Conservation (phyloP, 1,140 invertebrate species). For the Ephestia elutella region DNA sequence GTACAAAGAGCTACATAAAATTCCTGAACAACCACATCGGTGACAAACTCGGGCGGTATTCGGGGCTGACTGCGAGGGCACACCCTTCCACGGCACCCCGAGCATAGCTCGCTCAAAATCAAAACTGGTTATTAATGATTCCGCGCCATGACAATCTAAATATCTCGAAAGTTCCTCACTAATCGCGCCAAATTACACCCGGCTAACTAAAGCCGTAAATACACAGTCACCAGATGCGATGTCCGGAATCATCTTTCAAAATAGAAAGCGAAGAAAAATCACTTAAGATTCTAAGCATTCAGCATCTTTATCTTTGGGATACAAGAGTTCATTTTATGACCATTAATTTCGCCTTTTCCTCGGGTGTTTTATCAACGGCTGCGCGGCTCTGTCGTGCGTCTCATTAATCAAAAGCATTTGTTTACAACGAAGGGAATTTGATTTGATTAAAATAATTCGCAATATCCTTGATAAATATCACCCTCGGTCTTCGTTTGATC, state of each 20-base stretch:
- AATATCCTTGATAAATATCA: slow-evolving; percentile 75
- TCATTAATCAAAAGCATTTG: slow-evolving; percentile 75
- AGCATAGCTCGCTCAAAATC: slow-evolving; percentile 70
- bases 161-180: slow-evolving; percentile 60
- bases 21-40: slow-evolving; percentile 66
- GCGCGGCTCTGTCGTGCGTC: slow-evolving; percentile 68
- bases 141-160: slow-evolving; percentile 66
- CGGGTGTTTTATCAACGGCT: slow-evolving; percentile 69
- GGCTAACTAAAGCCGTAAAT: slow-evolving; percentile 48
- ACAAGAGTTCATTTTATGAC: slow-evolving; percentile 74
- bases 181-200: slow-evolving; percentile 46
- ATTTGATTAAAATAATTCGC: slow-evolving; percentile 75
- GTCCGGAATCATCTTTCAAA: slow-evolving; percentile 61
- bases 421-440: slow-evolving; percentile 74
- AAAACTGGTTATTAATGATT: slow-evolving; percentile 72
- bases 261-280: slow-evolving; percentile 59
- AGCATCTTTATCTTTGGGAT: slow-evolving; percentile 70
- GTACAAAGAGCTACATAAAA: slow-evolving; percentile 72
- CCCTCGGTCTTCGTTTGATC: slow-evolving; percentile 73
- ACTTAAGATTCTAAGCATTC: slow-evolving; percentile 65
- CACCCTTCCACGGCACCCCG: slow-evolving; percentile 57
- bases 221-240: slow-evolving; percentile 63
- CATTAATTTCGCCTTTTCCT: slow-evolving; percentile 71
- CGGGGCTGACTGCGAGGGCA: slow-evolving; percentile 49
- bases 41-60: slow-evolving; percentile 67